Evolutionary conservation across 2,888 invertebrate species (phyloP).

Genomic region (Agriopis leucophaearia): DNA sequence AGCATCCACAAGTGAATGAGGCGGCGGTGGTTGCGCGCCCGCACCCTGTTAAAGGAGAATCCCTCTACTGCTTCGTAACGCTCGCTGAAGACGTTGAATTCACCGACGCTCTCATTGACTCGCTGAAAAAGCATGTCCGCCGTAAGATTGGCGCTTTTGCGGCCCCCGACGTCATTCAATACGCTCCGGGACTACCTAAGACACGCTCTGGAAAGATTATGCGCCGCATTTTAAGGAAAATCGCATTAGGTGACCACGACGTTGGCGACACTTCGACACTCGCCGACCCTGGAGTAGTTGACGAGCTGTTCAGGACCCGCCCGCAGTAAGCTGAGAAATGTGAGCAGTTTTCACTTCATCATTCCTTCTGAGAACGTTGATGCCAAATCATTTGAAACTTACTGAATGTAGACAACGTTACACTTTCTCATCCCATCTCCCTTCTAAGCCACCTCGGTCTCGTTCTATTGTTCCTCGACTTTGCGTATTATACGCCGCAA

Average conservation of each 20-base stretch:
- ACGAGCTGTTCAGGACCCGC: conserved; percentile 91
- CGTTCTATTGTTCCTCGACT: not conserved
- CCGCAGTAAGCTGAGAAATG: conserved; percentile 66
- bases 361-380: conserved; percentile 2
- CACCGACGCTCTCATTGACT: conserved; percentile 89
- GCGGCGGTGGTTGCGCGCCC: conserved; percentile 98
- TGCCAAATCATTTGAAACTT: conserved; percentile 18
- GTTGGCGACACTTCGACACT: conserved; percentile 98
- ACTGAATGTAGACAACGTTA: not conserved
- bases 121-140: conserved; percentile 93
- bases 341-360: conserved; percentile 1
- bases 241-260: conserved; percentile 95
- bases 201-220: conserved; percentile 99
- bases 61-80: conserved; percentile 98
- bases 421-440: not conserved
- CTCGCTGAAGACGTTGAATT: conserved; percentile 92
- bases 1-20: conserved; percentile 93
- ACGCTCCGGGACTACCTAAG: conserved; percentile 97
- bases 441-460: not conserved
- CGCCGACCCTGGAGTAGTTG: conserved; percentile 96
- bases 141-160: conserved; percentile 98
- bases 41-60: conserved; percentile 98
- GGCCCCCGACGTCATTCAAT: conserved; percentile 96
- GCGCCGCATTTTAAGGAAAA: conserved; percentile 97
- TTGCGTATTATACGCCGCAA: too few species aligned